These are phyloP conservation scores for Ophion costatus DNA, from an alignment of 2,888 invertebrate genomes.

Conservation along the genomic window DNA sequence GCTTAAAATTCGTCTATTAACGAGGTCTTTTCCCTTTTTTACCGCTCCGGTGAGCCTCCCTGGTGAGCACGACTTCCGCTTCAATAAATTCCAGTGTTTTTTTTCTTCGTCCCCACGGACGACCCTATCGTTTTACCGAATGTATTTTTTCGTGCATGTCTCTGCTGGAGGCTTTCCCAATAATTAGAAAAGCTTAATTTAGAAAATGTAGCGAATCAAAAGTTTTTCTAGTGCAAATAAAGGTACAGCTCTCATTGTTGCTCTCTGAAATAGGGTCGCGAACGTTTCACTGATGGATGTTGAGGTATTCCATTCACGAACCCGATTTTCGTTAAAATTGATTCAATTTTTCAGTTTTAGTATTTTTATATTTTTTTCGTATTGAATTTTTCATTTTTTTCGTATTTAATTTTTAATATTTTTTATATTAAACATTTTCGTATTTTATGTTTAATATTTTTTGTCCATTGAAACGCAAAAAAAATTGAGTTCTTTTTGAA, in stretches of 20 bases:
- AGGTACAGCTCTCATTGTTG: background rate
- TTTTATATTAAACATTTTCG: too few relatives aligned
- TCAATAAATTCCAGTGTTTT: background rate
- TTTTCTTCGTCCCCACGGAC: background rate
- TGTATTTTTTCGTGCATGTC: too few relatives aligned
- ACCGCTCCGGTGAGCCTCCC: background rate
- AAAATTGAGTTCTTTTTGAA: too few relatives aligned
- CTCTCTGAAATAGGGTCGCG: too few relatives aligned
- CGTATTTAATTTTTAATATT: too few relatives aligned
- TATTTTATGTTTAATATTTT: too few relatives aligned
- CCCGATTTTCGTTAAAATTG: too few relatives aligned
- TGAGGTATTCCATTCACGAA: background rate
- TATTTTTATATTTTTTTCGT: too few relatives aligned
- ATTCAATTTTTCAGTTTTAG: too few relatives aligned
- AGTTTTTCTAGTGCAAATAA: background rate
- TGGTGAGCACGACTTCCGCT: constrained; percentile 9
- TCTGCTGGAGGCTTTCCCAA: too few relatives aligned
- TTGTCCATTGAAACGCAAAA: too few relatives aligned
- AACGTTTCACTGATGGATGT: background rate
- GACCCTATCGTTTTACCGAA: background rate
- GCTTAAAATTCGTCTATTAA: constrained; percentile 16
- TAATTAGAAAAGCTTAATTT: background rate
- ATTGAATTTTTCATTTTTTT: too few relatives aligned
- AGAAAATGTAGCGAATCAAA: background rate
- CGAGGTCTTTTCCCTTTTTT: background rate